Percentiles rank a stretch among this genome's conserved stretches.
Evolutionary conservation across 2,888 invertebrate genomes (phyloP).

Genomic region (Exephanes ischioxanthus): DNA sequence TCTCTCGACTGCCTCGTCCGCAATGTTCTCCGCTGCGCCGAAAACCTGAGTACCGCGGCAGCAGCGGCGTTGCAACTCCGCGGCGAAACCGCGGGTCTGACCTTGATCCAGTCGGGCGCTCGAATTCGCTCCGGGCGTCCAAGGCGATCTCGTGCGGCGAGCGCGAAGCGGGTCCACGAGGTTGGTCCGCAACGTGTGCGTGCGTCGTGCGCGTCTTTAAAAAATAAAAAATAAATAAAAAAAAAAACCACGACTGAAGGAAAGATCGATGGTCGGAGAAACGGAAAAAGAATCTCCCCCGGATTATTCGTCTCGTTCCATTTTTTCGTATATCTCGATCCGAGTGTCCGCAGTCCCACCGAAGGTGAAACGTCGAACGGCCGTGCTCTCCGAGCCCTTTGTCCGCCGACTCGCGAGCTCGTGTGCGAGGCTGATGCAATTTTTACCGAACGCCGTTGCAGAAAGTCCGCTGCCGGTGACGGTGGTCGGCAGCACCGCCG

Average conservation of each 20-base stretch:
- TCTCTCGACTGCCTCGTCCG: conserved; percentile 8
- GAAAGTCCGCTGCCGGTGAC: conserved; percentile 1
- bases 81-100: conserved; percentile 37
- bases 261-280: conserved; percentile 4
- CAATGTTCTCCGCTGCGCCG: conserved; percentile 26
- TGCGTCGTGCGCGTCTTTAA: background rate
- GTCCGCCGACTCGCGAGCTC: conserved; percentile 20
- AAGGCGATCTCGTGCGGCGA: conserved; percentile 34
- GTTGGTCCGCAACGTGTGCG: background rate
- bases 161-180: background rate
- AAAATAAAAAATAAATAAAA: conserved; percentile 2
- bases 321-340: background rate
- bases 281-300: background rate
- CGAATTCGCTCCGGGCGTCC: conserved; percentile 36
- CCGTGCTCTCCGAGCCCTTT: conserved; percentile 21
- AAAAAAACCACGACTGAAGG: background rate
- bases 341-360: background rate
- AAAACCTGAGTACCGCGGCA: background rate
- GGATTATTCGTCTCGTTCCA: background rate
- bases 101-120: conserved; percentile 65
- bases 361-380: conserved; percentile 12
- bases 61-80: conserved; percentile 18
- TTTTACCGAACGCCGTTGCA: conserved; percentile 48
- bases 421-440: conserved; percentile 68
- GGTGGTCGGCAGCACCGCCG: background rate